Percentiles rank a stretch among this genome's conserved stretches.
These are phyloP conservation scores for Casuarius casuarius DNA, from an alignment of 2,113 vertebrate genomes.

Conservation along the genomic window DNA sequence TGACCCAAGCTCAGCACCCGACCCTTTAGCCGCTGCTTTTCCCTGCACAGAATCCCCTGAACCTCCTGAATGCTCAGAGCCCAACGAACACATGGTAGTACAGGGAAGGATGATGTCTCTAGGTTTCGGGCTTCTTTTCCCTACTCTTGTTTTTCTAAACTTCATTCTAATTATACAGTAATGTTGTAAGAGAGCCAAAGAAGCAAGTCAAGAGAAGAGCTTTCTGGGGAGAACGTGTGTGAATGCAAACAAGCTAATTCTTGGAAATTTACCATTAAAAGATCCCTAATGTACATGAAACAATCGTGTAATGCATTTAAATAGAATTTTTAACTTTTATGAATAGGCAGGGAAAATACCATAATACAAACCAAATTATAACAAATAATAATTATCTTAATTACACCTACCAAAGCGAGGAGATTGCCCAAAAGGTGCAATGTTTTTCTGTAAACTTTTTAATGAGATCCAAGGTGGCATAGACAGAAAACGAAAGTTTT, in stretches of 20 bases:
- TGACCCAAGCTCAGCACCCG: background rate
- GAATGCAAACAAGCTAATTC: background rate
- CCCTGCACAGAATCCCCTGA: background rate
- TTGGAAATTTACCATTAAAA: background rate
- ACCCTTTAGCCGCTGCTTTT: background rate
- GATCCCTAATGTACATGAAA: background rate
- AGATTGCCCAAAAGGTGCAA: background rate
- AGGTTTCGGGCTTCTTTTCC: background rate
- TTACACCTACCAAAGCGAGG: background rate
- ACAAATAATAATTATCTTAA: background rate
- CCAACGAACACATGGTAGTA: background rate
- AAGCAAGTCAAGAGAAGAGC: background rate
- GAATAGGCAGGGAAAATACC: background rate
- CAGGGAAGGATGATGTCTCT: background rate
- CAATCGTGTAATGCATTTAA: background rate
- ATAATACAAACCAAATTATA: background rate
- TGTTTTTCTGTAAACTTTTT: background rate
- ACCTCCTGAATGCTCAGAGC: background rate
- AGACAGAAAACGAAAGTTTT: background rate
- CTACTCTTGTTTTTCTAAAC: background rate
- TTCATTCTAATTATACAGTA: background rate
- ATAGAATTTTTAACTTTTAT: background rate
- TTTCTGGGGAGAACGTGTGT: background rate
- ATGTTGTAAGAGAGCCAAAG: background rate
- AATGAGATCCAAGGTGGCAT: background rate